Evolutionary conservation across 2,113 vertebrate species (phyloP), one percentile per base, ranked within the genome.

Genomic region (Prionailurus viverrinus): DNA sequence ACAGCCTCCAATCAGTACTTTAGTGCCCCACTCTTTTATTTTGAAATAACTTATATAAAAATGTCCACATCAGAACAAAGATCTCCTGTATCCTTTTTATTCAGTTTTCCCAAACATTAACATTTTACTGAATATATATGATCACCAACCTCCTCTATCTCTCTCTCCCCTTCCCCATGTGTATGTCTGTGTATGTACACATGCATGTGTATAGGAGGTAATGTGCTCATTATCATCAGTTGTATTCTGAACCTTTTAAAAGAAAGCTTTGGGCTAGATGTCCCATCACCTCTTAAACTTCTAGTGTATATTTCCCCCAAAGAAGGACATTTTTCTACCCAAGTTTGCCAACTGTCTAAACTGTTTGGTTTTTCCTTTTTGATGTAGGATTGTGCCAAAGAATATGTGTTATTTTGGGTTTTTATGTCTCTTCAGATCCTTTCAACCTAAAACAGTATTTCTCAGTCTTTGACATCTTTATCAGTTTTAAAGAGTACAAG

Each of bases 11-110:
- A 31, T 41, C 41, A 36, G 10, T 0, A 76, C 8, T 92, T 88
- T 66, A 91, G 31, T 80, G 27, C 1, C 21, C 39, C 6, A 21
- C 1, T 65, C 36, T 89, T 94, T 48, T 65, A 58, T 71, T 93
- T 82, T 94, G 45, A 88, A 95, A 71, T 66, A 55, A 81, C 33
- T 73, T 90, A 7, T 11, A 79, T 55, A 69, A 80, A 95, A 69
- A 84, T 10, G 29, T 41, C 31, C 48, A 91, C 31, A 41, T 27
- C 21, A 65, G 55, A 83, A 78, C 33, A 83, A 91, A 81, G 9
- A 87, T 27, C 48, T 79, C 48, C 31, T 79, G 3, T 21, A 73
- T 80, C 29, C 33, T 23, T 93, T 86, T 78, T 29, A 61, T 45
- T 68, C 18, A 69, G 12, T 51, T 41, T 87, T 63, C 23, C 58